Conservation (phyloP, 1,140 invertebrate genomes). For the Bombus breviceps region DNA sequence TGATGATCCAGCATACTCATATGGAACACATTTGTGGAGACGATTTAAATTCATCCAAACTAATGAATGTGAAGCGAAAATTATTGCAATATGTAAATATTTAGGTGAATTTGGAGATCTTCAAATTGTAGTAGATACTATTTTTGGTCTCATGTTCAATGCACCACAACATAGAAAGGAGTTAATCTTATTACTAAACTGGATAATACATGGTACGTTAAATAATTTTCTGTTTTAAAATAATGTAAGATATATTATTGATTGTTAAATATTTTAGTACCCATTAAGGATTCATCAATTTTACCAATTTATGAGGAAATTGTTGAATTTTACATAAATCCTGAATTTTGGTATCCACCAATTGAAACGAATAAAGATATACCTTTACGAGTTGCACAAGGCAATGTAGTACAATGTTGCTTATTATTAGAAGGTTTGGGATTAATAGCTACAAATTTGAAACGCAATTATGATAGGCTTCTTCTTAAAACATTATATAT, state of each 20-base stretch:
- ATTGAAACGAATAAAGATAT: slow-evolving; percentile 77
- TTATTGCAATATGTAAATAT: slow-evolving; percentile 80
- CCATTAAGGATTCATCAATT: slow-evolving; percentile 58
- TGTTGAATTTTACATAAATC: slow-evolving; percentile 83
- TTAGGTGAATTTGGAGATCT: slow-evolving; percentile 83
- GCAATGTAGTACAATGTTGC: slow-evolving; percentile 85
- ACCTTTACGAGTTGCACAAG: slow-evolving; percentile 82
- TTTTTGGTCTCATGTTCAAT: slow-evolving; percentile 83
- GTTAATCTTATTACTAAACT: slow-evolving; percentile 83
- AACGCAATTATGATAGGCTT: slow-evolving; percentile 82
- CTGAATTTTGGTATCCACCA: slow-evolving; percentile 85
- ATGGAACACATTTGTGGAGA: slow-evolving; percentile 81
- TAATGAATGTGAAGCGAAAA: slow-evolving; percentile 77
- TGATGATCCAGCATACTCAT: slow-evolving; percentile 67
- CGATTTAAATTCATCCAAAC: slow-evolving; percentile 83
- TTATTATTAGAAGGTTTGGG: slow-evolving; percentile 86
- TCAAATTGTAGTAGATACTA: slow-evolving; percentile 83
- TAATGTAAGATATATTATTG: not conserved
- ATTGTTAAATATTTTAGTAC: slow-evolving; percentile 65
- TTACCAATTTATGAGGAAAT: slow-evolving; percentile 79
- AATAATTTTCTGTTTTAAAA: slow-evolving; percentile 26
- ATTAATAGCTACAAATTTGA: slow-evolving; percentile 82
- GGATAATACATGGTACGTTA: slow-evolving; percentile 80
- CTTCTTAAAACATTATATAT: slow-evolving; percentile 86
- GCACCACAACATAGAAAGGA: slow-evolving; percentile 82